These are phyloP conservation scores for Drosophila incognita DNA, from an alignment of 2,888 invertebrate genomes.

Conservation along the genomic window DNA sequence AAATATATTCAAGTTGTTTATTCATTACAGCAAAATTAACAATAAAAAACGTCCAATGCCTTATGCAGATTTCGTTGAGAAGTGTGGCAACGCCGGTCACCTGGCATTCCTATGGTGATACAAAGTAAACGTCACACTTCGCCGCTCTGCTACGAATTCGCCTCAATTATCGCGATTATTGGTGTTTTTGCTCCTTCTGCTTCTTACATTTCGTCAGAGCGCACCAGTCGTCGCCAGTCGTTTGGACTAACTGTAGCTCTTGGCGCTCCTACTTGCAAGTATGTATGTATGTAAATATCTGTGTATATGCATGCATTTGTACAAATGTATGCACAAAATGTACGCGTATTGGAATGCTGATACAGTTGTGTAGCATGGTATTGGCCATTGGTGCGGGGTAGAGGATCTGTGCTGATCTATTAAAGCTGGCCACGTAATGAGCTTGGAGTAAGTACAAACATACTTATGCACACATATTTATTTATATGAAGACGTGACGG, in stretches of 20 bases:
- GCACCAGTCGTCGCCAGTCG: conserved; percentile 1
- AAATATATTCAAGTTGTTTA: background rate
- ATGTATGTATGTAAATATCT: background rate
- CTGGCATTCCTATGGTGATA: background rate
- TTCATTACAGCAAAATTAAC: background rate
- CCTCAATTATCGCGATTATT: conserved; percentile 24
- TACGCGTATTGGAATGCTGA: background rate
- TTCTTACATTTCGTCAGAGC: conserved; percentile 1
- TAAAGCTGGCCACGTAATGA: no score
- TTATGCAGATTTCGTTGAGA: background rate
- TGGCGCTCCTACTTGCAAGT: background rate
- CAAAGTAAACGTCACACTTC: background rate
- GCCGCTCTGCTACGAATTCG: conserved; percentile 42
- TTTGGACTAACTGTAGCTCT: background rate
- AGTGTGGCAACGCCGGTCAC: conserved; percentile 6
- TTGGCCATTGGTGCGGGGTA: background rate
- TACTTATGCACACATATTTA: background rate
- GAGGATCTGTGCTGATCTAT: background rate
- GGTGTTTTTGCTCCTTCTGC: conserved; percentile 6
- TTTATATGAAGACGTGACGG: no score
- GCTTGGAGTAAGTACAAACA: background rate
- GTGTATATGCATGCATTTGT: background rate
- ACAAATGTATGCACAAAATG: background rate
- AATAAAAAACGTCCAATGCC: no score
- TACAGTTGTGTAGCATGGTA: background rate